Evolutionary conservation across 2,113 vertebrate genomes (phyloP).

Genomic region (Psammodynastes pulverulentus): DNA sequence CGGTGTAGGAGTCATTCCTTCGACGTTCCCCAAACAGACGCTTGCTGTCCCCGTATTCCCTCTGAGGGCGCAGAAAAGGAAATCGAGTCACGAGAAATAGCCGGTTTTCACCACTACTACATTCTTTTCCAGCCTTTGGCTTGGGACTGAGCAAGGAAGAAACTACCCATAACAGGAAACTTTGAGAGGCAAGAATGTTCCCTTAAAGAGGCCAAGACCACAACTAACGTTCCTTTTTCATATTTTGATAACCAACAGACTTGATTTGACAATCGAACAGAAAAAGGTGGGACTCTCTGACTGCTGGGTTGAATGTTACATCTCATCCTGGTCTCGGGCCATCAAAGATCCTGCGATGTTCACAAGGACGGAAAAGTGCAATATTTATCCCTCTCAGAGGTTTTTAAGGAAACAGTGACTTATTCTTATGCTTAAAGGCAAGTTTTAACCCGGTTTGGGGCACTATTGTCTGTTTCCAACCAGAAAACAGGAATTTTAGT

Average conservation of each 20-base stretch:
- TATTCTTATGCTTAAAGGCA: neutral
- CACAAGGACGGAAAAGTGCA: neutral
- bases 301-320: neutral
- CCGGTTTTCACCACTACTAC: neutral
- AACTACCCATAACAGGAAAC: neutral
- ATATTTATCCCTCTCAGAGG: neutral
- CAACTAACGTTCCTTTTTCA: neutral
- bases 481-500: neutral
- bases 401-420: neutral
- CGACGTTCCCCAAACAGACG: constrained; percentile 91
- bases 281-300: neutral
- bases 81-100: neutral
- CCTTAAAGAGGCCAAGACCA: neutral
- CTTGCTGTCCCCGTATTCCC: constrained; percentile 92
- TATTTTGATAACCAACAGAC: neutral
- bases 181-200: too few relatives aligned
- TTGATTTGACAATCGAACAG: neutral
- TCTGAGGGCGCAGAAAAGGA: constrained; percentile 63
- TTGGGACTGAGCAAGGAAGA: neutral
- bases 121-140: neutral
- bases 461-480: neutral
- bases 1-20: constrained; percentile 94
- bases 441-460: neutral
- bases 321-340: neutral
- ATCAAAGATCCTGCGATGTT: neutral